Conservation (phyloP, 2,113 vertebrate genomes). For the Sapayoa aenigma region DNA sequence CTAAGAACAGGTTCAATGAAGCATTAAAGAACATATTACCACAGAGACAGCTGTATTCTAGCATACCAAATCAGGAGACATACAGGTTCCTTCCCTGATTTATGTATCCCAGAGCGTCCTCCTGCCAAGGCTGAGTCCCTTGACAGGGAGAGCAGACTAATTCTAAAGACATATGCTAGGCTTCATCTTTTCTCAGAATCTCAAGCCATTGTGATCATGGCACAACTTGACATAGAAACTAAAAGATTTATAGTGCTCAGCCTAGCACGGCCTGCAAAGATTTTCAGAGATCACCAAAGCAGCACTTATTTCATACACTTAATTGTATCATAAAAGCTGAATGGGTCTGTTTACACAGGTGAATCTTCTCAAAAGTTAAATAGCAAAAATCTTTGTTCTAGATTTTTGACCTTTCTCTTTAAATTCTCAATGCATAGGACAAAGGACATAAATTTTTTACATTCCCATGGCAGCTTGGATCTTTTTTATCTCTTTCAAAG, state of each 20-base stretch:
- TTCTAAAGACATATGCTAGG: slow-evolving; percentile 47
- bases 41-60: slow-evolving; percentile 59
- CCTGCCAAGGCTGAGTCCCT: slow-evolving; percentile 54
- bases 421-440: background rate
- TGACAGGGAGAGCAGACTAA: slow-evolving; percentile 28
- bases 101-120: slow-evolving; percentile 52
- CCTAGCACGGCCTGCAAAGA: background rate
- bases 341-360: background rate
- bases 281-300: slow-evolving; percentile 19
- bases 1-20: slow-evolving; percentile 58
- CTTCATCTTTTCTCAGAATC: slow-evolving; percentile 38
- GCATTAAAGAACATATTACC: slow-evolving; percentile 72
- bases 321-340: background rate
- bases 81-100: slow-evolving; percentile 66
- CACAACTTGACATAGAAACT: background rate
- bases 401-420: background rate
- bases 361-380: background rate
- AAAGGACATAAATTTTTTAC: background rate
- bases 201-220: slow-evolving; percentile 36
- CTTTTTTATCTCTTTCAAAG: background rate
- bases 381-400: background rate
- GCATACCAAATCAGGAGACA: slow-evolving; percentile 59
- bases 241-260: slow-evolving; percentile 58
- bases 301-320: background rate
- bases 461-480: background rate